These are phyloP conservation scores for Caradrina kadenii DNA, from an alignment of 2,888 invertebrate genomes.

Conservation along the genomic window DNA sequence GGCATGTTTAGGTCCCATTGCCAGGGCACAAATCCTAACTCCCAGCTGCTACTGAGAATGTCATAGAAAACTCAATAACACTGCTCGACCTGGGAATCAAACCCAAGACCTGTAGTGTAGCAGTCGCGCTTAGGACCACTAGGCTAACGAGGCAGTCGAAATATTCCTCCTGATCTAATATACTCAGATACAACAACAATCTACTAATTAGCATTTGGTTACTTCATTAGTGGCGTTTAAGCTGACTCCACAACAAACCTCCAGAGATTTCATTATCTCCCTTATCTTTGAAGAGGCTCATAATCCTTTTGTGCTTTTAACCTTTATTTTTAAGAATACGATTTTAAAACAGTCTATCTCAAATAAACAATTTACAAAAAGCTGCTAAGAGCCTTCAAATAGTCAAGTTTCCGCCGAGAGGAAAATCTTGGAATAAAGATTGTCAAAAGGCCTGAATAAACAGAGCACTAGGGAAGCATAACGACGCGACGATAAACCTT, in stretches of 20 bases:
- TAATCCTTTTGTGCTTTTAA: not conserved
- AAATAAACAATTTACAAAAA: slow-evolving; percentile 3
- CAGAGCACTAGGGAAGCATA: slow-evolving; percentile 3
- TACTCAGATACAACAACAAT: too few species aligned
- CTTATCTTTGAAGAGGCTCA: slow-evolving; percentile 19
- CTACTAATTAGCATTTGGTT: slow-evolving; percentile 40
- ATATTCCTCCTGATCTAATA: too few species aligned
- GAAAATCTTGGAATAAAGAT: slow-evolving; percentile 7
- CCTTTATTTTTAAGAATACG: slow-evolving; percentile 1
- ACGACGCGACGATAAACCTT: not conserved
- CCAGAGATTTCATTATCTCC: slow-evolving; percentile 9
- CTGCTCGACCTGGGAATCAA: too few species aligned
- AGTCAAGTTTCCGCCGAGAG: slow-evolving; percentile 8
- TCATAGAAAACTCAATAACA: too few species aligned
- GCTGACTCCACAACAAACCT: slow-evolving; percentile 23
- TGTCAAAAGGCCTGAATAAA: slow-evolving; percentile 32
- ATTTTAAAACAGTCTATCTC: not conserved
- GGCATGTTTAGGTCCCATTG: too few species aligned
- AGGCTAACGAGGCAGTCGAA: too few species aligned
- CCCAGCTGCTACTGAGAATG: too few species aligned
- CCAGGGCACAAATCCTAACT: too few species aligned
- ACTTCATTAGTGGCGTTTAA: slow-evolving; percentile 35
- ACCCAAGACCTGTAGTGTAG: too few species aligned
- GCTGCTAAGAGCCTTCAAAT: slow-evolving; percentile 10
- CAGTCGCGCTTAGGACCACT: too few species aligned